Evolutionary conservation across 2,888 invertebrate species (phyloP).

Genomic region (Sabellastarte sp.): DNA sequence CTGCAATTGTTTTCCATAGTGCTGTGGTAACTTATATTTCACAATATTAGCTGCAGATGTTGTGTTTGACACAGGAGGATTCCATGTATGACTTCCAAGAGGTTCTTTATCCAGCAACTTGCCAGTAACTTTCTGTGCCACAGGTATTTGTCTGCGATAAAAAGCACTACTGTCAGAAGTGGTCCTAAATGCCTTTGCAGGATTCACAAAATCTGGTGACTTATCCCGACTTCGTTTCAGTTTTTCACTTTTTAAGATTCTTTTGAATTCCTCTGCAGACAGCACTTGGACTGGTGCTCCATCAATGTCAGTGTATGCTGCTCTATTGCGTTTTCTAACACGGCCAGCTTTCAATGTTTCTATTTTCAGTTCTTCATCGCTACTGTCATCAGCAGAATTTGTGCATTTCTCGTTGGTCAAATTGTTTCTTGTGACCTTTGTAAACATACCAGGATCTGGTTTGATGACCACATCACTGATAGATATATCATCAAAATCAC

Average conservation of each 20-base stretch:
- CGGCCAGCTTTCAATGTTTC: not conserved
- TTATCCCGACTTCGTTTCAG: not conserved
- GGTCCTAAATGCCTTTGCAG: not conserved
- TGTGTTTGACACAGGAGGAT: no score
- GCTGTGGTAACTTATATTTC: no score
- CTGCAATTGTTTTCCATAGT: no score
- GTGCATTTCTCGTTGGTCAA: no score
- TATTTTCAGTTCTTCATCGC: not conserved
- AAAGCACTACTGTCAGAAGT: no score
- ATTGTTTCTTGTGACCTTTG: no score
- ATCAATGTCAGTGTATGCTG: not conserved
- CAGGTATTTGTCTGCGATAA: no score
- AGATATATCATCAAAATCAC: not conserved
- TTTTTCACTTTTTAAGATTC: not conserved
- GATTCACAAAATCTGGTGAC: not conserved
- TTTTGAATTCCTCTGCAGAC: not conserved
- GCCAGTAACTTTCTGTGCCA: no score
- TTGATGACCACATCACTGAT: not conserved
- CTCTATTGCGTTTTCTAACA: not conserved
- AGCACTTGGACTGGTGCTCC: not conserved
- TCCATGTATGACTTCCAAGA: no score
- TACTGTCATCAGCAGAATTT: not conserved
- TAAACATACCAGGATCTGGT: not conserved
- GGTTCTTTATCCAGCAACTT: no score
- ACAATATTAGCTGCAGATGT: no score